Evolutionary conservation across 2,888 invertebrate genomes (phyloP), one percentile per base, ranked within the genome.

Genomic region (Apodemia zela): DNA sequence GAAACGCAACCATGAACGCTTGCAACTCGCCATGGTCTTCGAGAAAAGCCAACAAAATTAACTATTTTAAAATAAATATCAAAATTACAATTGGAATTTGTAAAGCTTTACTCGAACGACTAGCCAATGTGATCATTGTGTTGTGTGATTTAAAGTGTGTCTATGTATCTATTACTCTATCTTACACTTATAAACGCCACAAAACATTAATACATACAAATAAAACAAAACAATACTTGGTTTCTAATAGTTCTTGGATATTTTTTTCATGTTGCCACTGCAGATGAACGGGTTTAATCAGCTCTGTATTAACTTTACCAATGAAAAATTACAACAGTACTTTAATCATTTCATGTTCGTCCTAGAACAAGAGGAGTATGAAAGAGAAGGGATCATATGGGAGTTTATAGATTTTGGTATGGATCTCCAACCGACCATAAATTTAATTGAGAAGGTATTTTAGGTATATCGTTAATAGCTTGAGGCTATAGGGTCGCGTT

Each of bases 301-400:
- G 92, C 94, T 98, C 84, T 98, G 98, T 94, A 97, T 98, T 94
- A 98, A 98, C 94, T 98, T 97, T 94, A 97, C 97, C 81, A 98
- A 98, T 89, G 98, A 98, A 93, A 96, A 97, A 90, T 94, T 98
- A 77, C 98, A 98, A 92, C 98, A 98, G 86, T 98, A 97, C 93
- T 98, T 98, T 95, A 98, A 98, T 92, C 97, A 98, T 88, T 95
- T 97, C 93, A 98, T 98, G 98, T 98, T 98, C 93, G 95, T 98
- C 75, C 93, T 98, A 90, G 98, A 98, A 93, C 98, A 98, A 93
- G 98, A 98, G 87, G 97, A 98, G 84, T 98, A 98, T 93, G 97
- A 97, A 91, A 94, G 96, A 78, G 97, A 98, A 93, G 96, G 97
- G 78, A 97, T 98, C 84, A 93, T 93, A 77, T 98, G 98, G 98